Percentiles rank a stretch among this genome's conserved stretches.
Evolutionary conservation across 30 jellyfish, hydroid and myxozoan species (phyloP).

Genomic region (Chrysaora quinquecirrha): DNA sequence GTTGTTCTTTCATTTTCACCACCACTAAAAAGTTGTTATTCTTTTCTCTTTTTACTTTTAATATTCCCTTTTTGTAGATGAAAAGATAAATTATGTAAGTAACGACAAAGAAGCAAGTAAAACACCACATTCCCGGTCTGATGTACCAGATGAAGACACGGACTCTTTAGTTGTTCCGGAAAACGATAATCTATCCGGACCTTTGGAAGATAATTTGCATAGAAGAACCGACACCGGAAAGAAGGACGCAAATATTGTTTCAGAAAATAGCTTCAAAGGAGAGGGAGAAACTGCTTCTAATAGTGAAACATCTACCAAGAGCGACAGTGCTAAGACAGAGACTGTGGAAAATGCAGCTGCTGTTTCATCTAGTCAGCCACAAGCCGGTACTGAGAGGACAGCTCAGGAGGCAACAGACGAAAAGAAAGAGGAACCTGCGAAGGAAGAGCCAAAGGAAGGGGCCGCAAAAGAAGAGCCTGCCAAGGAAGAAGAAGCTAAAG

Average conservation of each 20-base stretch:
- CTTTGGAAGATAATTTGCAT: conserved; percentile 39
- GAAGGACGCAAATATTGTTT: conserved; percentile 11
- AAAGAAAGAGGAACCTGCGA: conserved; percentile 38
- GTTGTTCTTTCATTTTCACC: too few relatives aligned
- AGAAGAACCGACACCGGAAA: conserved; percentile 37
- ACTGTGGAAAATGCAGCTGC: conserved; percentile 36
- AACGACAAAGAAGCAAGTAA: neutral
- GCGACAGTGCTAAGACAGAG: conserved; percentile 34
- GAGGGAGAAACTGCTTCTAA: neutral
- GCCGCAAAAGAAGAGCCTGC: conserved; percentile 31
- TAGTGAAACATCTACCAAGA: conserved; percentile 9
- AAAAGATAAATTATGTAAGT: conserved; percentile 26
- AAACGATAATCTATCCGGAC: conserved; percentile 16
- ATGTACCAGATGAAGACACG: conserved; percentile 71
- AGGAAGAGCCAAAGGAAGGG: conserved; percentile 23
- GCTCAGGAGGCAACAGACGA: conserved; percentile 35
- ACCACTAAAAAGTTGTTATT: too few relatives aligned
- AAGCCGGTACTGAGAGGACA: conserved; percentile 12
- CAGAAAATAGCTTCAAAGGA: conserved; percentile 26
- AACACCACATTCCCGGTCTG: conserved; percentile 49
- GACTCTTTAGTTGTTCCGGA: conserved; percentile 45
- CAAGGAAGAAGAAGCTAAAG: conserved; percentile 18
- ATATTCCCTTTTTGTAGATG: too few relatives aligned
- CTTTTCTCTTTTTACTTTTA: too few relatives aligned
- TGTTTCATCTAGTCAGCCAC: too few relatives aligned